Evolutionary conservation across 2,113 vertebrate genomes (phyloP).

Genomic region (Colaptes auratus): DNA sequence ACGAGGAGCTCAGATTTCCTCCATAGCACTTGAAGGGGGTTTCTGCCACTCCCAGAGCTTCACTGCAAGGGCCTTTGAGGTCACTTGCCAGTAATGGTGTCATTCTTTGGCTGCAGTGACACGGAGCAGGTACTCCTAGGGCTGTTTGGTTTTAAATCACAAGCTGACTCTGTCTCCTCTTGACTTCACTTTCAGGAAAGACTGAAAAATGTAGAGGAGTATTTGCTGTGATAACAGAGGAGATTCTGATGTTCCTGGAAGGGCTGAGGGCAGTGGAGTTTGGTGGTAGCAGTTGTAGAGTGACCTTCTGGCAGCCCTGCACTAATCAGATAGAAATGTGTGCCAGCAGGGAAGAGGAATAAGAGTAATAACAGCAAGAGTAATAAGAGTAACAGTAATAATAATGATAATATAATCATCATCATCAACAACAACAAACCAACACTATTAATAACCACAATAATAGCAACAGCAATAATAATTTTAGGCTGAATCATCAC

Average conservation of each 20-base stretch:
- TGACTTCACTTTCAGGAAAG: background rate
- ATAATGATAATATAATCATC: too few relatives aligned
- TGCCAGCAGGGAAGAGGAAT: background rate
- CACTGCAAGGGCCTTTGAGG: background rate
- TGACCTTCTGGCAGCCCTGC: background rate
- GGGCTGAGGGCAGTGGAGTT: background rate
- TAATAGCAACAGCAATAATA: too few relatives aligned
- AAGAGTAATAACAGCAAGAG: too few relatives aligned
- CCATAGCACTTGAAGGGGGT: background rate
- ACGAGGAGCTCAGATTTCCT: background rate
- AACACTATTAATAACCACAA: too few relatives aligned
- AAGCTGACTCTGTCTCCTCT: background rate
- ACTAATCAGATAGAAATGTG: background rate
- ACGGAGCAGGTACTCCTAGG: background rate
- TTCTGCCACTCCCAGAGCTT: background rate
- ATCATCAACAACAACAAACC: too few relatives aligned
- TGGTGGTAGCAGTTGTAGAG: background rate
- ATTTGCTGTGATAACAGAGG: background rate
- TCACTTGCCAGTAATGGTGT: background rate
- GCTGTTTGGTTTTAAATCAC: background rate
- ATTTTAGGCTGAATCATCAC: background rate
- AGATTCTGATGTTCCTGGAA: background rate
- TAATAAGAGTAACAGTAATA: too few relatives aligned
- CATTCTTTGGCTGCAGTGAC: background rate
- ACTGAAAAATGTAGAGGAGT: background rate